Conservation (phyloP, 2,113 vertebrate species). For the Meleagris gallopavo region DNA sequence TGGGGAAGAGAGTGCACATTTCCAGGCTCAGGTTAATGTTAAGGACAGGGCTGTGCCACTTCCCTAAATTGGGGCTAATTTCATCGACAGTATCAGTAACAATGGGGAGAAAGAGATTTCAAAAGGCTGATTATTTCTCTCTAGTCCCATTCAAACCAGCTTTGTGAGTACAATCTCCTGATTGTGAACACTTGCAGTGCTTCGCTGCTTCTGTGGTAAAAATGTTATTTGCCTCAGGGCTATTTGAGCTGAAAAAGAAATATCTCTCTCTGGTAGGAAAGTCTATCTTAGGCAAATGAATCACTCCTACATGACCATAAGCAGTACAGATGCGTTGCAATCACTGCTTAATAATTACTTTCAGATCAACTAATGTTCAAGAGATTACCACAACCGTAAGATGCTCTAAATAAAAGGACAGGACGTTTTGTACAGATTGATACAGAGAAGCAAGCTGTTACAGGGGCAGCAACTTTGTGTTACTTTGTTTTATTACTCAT, state of each 20-base stretch:
- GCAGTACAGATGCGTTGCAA: constrained; percentile 53
- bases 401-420: constrained; percentile 22
- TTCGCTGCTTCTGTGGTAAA: constrained; percentile 20
- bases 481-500: not conserved
- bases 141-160: constrained; percentile 7
- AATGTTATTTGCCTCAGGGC: not conserved
- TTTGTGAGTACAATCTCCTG: constrained; percentile 22
- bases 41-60: not conserved
- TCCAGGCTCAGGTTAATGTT: constrained; percentile 28
- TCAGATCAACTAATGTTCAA: constrained; percentile 49
- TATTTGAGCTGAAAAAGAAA: constrained; percentile 29
- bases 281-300: constrained; percentile 17
- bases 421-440: constrained; percentile 19
- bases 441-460: constrained; percentile 24
- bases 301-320: not conserved
- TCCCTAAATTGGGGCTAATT: constrained; percentile 14
- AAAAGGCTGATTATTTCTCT: constrained; percentile 49
- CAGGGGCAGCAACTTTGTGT: not conserved
- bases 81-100: constrained; percentile 10
- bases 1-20: not conserved
- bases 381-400: constrained; percentile 25
- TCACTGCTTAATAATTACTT: constrained; percentile 49
- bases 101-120: constrained; percentile 45
- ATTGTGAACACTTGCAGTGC: constrained; percentile 20
- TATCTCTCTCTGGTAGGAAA: not conserved